Evolutionary conservation across 2,797 vertebrate genomes (phyloP).

Genomic region (Myioborus miniatus): DNA sequence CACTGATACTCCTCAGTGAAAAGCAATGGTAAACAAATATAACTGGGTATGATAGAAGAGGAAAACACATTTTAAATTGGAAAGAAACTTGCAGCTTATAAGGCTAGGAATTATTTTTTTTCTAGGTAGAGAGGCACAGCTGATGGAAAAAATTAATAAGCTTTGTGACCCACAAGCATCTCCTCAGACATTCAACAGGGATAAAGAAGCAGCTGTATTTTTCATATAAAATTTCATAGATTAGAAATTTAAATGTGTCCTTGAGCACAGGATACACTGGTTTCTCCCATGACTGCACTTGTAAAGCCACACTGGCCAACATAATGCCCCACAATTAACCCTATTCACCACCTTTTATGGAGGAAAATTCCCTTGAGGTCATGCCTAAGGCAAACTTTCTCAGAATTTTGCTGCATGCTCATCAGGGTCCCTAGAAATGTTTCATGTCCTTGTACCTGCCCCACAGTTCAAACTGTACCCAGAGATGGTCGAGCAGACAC

Average conservation of each 20-base stretch:
- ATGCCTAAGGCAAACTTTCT: not conserved
- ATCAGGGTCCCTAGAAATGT: not conserved
- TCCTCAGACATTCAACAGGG: not conserved
- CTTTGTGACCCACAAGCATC: not conserved
- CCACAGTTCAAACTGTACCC: not conserved
- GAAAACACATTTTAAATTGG: not conserved
- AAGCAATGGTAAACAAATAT: not conserved
- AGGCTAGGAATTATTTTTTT: not conserved
- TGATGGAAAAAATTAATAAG: not conserved
- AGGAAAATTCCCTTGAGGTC: not conserved
- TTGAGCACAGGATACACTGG: not conserved
- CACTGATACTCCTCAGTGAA: not conserved
- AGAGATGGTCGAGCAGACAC: not conserved
- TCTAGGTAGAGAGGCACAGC: not conserved
- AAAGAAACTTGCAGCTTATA: not conserved
- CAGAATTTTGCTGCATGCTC: not conserved
- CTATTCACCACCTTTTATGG: not conserved
- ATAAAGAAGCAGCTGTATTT: not conserved
- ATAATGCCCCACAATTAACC: accelerated
- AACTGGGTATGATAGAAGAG: not conserved
- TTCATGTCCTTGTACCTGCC: not conserved
- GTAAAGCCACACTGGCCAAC: not conserved
- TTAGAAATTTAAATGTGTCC: not conserved
- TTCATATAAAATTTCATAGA: not conserved
- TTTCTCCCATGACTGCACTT: not conserved